Evolutionary conservation across 2,113 vertebrate species (phyloP), one percentile per base, ranked within the genome.

Genomic region (Platichthys flesus): DNA sequence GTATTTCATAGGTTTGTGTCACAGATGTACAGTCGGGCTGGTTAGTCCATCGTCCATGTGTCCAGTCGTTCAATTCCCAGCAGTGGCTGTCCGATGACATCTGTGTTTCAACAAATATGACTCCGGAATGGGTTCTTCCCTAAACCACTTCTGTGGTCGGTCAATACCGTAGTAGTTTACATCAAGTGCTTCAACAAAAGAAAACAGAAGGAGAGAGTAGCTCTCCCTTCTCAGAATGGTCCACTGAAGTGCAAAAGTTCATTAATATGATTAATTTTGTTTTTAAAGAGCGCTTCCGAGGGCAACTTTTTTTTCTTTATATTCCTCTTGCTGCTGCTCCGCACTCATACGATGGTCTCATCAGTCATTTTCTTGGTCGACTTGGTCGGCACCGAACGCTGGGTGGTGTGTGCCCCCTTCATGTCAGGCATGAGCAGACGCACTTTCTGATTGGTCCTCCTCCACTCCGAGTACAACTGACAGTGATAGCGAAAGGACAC

Each of bases 401-500:
- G 93, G 58, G 94, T 5, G 0, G 94, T 93, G 84, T 94, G 92
- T 0, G 93, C 84, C 80, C 93, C 94, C 28, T 95, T 94, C 0
- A 92, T 87, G 67, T 95, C 91, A 0, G 93, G 94, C 85, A 96
- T 91, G 94, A 97, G 95, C 91, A 97, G 56, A 31, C 93, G 94
- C 28, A 97, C 97, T 81, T 97, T 96, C 95, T 98, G 97, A 94
- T 98, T 96, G 93, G 96, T 98, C 94, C 95, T 95, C 82, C 96
- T 93, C 97, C 97, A 98, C 92, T 98, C 97, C 0, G 96, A 97
- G 91, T 97, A 98, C 67, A 98, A 92, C 96, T 98, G 96, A 94
- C 96, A 97, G 88, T 97, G 96, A 92, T 98, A 97, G 79, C 96
- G 96, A 94, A 98, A 97, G 6, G 96, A 98, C 49, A 98, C 97